Evolutionary conservation across 2,888 invertebrate genomes (phyloP).

Genomic region (Morpho helenor): DNA sequence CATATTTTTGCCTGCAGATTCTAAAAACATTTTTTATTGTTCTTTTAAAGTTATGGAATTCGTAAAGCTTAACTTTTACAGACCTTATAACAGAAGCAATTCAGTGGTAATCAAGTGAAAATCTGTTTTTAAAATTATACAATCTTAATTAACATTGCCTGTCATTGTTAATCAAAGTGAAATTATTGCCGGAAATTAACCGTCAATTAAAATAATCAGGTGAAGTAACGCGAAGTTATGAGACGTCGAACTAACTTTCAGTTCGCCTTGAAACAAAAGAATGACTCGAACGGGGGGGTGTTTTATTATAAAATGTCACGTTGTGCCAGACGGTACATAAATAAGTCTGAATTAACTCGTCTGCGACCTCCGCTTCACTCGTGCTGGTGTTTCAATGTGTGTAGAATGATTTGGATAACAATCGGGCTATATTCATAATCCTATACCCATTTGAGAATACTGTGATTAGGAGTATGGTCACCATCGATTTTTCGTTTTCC

Average conservation of each 20-base stretch:
- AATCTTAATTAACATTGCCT: not conserved
- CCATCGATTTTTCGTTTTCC: too few species aligned
- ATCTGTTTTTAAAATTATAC: too few species aligned
- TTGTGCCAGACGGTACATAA: conserved; percentile 72
- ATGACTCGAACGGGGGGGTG: conserved; percentile 45
- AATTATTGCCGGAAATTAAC: conserved; percentile 19
- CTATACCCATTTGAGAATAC: too few species aligned
- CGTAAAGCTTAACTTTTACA: not conserved
- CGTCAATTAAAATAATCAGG: conserved; percentile 27
- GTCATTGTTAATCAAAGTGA: not conserved
- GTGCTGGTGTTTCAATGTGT: too few species aligned
- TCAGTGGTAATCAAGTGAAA: too few species aligned
- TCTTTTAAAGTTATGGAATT: not conserved
- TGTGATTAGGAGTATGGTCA: too few species aligned
- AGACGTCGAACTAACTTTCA: conserved; percentile 64
- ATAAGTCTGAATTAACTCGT: conserved; percentile 74
- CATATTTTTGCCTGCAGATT: too few species aligned
- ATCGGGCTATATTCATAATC: not conserved
- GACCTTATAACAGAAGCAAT: too few species aligned
- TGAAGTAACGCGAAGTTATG: conserved; percentile 40
- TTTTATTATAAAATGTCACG: conserved; percentile 74
- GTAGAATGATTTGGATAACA: not conserved
- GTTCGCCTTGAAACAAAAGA: conserved; percentile 39
- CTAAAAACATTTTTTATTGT: too few species aligned
- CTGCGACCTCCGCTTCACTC: conserved; percentile 58